A percentile compares a stretch with the other conserved stretches of the same genome.
phyloP scores from a whole-genome alignment of 1,140 invertebrate genomes.

The Caerostris darwini region DNA sequence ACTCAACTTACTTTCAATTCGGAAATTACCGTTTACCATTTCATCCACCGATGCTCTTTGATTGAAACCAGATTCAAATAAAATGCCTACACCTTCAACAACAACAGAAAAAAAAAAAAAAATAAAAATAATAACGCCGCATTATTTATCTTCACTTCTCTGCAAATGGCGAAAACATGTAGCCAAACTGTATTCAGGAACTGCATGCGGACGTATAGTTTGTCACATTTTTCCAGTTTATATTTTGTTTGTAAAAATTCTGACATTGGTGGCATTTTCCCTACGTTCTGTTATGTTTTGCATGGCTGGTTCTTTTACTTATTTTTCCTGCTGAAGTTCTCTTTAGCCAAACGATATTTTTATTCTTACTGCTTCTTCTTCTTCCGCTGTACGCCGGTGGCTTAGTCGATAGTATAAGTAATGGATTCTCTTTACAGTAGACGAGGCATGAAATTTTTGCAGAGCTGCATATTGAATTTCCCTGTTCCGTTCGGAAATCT shows the following conservation, averaged over 20 bases:
- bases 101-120: too few relatives aligned
- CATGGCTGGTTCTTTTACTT: constrained; percentile 35
- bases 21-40: constrained; percentile 9
- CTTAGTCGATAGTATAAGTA: constrained; percentile 70
- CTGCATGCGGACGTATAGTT: constrained; percentile 12
- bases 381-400: constrained; percentile 51
- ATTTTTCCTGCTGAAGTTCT: constrained; percentile 21
- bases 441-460: constrained; percentile 61
- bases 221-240: constrained; percentile 67
- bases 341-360: constrained; percentile 45
- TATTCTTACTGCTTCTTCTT: constrained; percentile 32
- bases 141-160: constrained; percentile 19
- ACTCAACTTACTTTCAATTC: constrained; percentile 16
- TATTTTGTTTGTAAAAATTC: constrained; percentile 67
- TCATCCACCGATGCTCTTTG: not conserved
- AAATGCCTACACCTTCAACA: constrained; percentile 10
- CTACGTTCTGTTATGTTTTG: constrained; percentile 54
- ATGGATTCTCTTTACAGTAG: constrained; percentile 59
- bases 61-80: constrained; percentile 28
- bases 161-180: constrained; percentile 67
- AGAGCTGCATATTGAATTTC: constrained; percentile 62
- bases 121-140: constrained; percentile 1
- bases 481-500: constrained; percentile 5
- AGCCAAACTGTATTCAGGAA: not conserved
- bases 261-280: constrained; percentile 60